Evolutionary conservation across 2,888 invertebrate species (phyloP), one percentile per base, ranked within the genome.

Genomic region (Acleris holmiana): DNA sequence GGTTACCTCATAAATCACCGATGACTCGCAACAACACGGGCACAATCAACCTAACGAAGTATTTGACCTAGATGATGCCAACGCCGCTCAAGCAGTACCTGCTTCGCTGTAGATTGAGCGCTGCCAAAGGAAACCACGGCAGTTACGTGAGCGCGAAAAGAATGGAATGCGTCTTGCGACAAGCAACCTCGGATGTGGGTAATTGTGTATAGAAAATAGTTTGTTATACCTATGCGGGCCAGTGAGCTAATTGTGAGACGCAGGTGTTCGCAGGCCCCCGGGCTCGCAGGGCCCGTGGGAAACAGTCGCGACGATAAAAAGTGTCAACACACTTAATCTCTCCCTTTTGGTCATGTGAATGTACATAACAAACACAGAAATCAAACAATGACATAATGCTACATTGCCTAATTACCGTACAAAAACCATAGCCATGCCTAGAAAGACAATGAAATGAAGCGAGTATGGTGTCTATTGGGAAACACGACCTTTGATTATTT

Each of bases 161-260:
- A 86, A 88, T 85, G 84, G 83, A 84, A 87, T 81, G 82, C 74
- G 75, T 82, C 83, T 88, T 86, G 84, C 87, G 82, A 86, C 84
- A 88, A 79, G 76, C 83, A 86, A 77, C 85, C 85, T 87, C 86
- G 86, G 83, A 85, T 84, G 80, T 83, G 72, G 79, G 78, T 84
- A 85, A 86, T 83, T 81, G 76, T 76, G 77, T 76, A 29, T 29
- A 76, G 73, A 72, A 51, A 47, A 46, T 49, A 53, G 62, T 49
- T 48, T 13, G 78, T 75, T 69, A 76, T 77, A n/a, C n/a, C n/a
- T n/a, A 75, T 79, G 73, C 76, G 74, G 78, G 72, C 75, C 70
- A 75, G 70, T 71, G 73, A 79, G 75, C 79, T 76, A 77, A 77
- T 74, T 75, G 73, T 72, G 80, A 80, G 75, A 71, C 74, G 75